These are phyloP conservation scores for Ischnura elegans DNA, from an alignment of 2,888 invertebrate genomes.

Conservation along the genomic window DNA sequence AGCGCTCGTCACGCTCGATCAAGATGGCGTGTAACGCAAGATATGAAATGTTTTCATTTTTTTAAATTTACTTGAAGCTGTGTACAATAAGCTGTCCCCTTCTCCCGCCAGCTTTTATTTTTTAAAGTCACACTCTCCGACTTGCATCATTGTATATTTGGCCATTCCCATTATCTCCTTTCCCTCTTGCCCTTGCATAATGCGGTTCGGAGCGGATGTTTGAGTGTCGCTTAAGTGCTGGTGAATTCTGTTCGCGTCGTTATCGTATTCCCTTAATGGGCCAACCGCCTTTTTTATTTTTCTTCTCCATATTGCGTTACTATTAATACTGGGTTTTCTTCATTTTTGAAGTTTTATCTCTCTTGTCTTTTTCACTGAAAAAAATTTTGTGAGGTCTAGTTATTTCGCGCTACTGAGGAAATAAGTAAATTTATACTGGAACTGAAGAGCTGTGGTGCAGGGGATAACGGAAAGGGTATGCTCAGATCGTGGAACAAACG, in stretches of 20 bases:
- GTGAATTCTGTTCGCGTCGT: not conserved
- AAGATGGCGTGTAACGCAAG: constrained; percentile 1
- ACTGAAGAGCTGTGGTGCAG: no score
- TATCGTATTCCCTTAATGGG: not conserved
- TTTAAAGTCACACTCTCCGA: not conserved
- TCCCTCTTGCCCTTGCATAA: not conserved
- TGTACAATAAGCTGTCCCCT: not conserved
- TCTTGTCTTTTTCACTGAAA: no score
- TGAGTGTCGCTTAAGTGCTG: not conserved
- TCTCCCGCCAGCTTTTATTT: not conserved
- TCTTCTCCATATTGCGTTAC: no score
- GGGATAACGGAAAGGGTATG: no score
- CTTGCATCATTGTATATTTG: not conserved
- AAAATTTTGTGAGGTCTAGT: no score
- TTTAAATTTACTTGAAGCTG: not conserved
- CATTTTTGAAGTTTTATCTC: no score
- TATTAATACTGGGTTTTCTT: no score
- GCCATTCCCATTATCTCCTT: not conserved
- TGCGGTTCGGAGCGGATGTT: not conserved
- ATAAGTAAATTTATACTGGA: no score
- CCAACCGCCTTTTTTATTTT: no score
- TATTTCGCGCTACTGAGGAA: no score
- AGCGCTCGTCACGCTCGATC: not conserved
- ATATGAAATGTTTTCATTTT: not conserved
- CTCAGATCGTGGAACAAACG: no score